Evolutionary conservation across 2,888 invertebrate species (phyloP), one percentile per base, ranked within the genome.

Genomic region (Aphrophora alni): DNA sequence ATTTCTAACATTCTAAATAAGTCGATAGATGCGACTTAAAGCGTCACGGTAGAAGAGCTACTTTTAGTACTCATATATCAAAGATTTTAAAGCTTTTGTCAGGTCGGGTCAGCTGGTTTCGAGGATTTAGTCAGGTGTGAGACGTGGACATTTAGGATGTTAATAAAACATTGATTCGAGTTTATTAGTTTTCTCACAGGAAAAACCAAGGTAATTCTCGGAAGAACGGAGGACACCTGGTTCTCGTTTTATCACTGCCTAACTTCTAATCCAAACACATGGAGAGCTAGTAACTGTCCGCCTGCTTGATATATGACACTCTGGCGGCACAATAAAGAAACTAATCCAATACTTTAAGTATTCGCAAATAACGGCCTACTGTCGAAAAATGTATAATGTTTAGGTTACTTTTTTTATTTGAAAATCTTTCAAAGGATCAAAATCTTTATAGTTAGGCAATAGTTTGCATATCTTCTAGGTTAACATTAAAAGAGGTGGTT

Each of bases 261-360:
- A 59, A 59, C 59, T 59, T 59, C 59, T 59, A 59, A 59, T 59
- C 59, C 59, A 59, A 59, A 59, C 59, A 59, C 59, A 12, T 21
- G 59, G 59, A 59, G 59, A n/a, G 59, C 59, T 59, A 21, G 59
- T 59, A 59, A 59, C 59, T 59, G 59, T 59, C 59, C 59, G 59
- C 59, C 59, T 59, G 21, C 21, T 21, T 59, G 59, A 59, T 59
- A 59, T 59, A 59, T 21, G n/a, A 8, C 59, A 2, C 21, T 59
- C 21, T 59, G 59, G 21, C 59, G 59, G 14, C 59, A 59, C 59
- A 21, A 2, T 59, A 14, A 59, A 59, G 59, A 21, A 59, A 59
- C 59, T 59, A 59, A 59, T 59, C 59, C 59, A 59, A 59, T 59
- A 21, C 59, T 59, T 59, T 59, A 59, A 1, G 59, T 7, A 59